Percentiles rank a stretch among this genome's conserved stretches.
Conservation (phyloP, 1,140 invertebrate genomes). For the Ladona fulva region DNA sequence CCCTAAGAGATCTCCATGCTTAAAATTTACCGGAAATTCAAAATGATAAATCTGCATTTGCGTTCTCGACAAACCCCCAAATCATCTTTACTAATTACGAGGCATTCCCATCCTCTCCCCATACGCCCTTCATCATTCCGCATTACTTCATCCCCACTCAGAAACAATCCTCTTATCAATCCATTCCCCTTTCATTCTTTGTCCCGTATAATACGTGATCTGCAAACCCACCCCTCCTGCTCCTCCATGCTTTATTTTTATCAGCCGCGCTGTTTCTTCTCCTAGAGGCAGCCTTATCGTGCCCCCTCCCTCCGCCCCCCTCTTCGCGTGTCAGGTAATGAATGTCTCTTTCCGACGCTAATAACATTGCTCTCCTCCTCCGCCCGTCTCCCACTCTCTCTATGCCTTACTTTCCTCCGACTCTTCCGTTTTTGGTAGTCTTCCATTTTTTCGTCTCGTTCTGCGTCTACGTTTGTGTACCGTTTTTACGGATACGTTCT, state of each 20-base stretch:
- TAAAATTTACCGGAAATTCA: background rate
- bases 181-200: background rate
- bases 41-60: background rate
- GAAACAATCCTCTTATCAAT: background rate
- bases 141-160: background rate
- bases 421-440: conserved; percentile 21
- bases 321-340: background rate
- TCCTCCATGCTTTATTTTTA: background rate
- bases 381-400: conserved; percentile 13
- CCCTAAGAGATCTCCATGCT: background rate
- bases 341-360: conserved; percentile 1
- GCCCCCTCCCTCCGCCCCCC: background rate
- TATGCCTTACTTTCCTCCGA: conserved; percentile 16
- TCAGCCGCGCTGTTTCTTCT: background rate
- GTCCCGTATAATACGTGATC: background rate
- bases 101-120: background rate
- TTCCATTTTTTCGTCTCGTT: conserved; percentile 27
- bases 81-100: background rate
- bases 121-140: background rate
- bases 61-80: background rate
- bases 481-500: no score
- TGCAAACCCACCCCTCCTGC: background rate
- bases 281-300: background rate
- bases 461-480: background rate
- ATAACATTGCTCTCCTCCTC: conserved; percentile 16